Evolutionary conservation across 2,797 vertebrate species (phyloP), one percentile per base, ranked within the genome.

Genomic region (Gymnopithys bicolor): DNA sequence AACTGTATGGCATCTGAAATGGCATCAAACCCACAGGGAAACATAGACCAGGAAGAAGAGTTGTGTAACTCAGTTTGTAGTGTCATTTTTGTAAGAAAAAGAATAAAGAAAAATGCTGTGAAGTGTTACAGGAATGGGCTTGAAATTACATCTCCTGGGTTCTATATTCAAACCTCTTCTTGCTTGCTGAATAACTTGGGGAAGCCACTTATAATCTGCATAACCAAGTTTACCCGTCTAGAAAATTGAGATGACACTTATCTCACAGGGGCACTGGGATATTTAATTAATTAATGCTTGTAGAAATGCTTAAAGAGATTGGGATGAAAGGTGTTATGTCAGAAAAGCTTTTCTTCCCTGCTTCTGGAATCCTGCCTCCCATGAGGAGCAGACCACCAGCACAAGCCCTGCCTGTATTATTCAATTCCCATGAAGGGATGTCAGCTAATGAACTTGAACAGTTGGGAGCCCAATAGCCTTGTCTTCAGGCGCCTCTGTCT

Each of bases 201-300:
- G 27, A 84, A 94, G 89, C 46, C 77, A 77, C 56, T 96, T 90
- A 63, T n/a, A 94, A 90, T 90, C 63, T 94, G 59, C 91, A 90
- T 88, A 78, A 63, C 66, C 79, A 89, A 66, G 84, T 94, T 93
- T 93, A 91, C 28, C 62, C 92, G 73, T 75, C 73, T 88, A 96
- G 95, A 96, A 95, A 94, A 96, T 86, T 94, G 92, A 93, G 85
- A 91, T 93, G 92, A 95, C 88, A 89, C 62, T 95, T 94, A 89
- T 69, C 89, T 86, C 79, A 53, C 66, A 71, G 74, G 84, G 91
- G 43, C 84, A 63, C 52, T 81, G 82, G 84, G 92, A 81, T 94
- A 94, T 95, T 92, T 91, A 96, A 96, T 96, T 89, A 95, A 97
- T 95, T 78, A 93, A 94, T 90, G 82, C 83, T 92, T 79, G 85